A percentile compares a stretch with the other conserved stretches of the same genome.
Evolutionary conservation across 1,140 invertebrate species (phyloP).

Genomic region (Procambarus virginalis): DNA sequence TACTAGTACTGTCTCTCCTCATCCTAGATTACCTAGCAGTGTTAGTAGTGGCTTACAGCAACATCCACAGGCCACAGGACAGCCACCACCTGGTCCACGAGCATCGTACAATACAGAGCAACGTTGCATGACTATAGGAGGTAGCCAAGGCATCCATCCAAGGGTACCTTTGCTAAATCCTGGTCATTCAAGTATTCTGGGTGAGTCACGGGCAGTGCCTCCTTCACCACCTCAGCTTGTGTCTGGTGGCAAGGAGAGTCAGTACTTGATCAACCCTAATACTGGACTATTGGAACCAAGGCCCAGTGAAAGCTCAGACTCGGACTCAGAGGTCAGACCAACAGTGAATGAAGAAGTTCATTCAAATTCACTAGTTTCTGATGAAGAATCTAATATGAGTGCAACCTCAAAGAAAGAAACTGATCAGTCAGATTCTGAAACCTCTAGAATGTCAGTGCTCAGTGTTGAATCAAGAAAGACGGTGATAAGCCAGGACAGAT

Average conservation of each 20-base stretch:
- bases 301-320: slow-evolving; percentile 74
- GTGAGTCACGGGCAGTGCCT: slow-evolving; percentile 29
- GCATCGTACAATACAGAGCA: slow-evolving; percentile 28
- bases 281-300: slow-evolving; percentile 89
- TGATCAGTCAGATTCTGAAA: slow-evolving; percentile 81
- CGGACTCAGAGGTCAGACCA: slow-evolving; percentile 70
- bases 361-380: slow-evolving; percentile 79
- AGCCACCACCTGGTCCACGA: slow-evolving; percentile 55
- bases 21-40: slow-evolving; percentile 49
- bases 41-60: slow-evolving; percentile 61
- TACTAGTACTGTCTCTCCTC: slow-evolving; percentile 62
- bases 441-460: slow-evolving; percentile 77
- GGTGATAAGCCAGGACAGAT: slow-evolving; percentile 29
- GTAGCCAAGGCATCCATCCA: slow-evolving; percentile 4
- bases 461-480: slow-evolving; percentile 71
- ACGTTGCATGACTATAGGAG: background rate
- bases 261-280: slow-evolving; percentile 90
- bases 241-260: slow-evolving; percentile 76
- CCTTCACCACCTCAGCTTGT: slow-evolving; percentile 45
- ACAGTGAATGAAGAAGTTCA: slow-evolving; percentile 72
- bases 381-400: slow-evolving; percentile 72
- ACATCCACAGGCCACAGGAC: slow-evolving; percentile 63
- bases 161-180: slow-evolving; percentile 29
- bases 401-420: slow-evolving; percentile 72
- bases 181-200: background rate